These are phyloP conservation scores for Hemitrygon akajei DNA, from an alignment of 2,797 vertebrate genomes.

Conservation along the genomic window DNA sequence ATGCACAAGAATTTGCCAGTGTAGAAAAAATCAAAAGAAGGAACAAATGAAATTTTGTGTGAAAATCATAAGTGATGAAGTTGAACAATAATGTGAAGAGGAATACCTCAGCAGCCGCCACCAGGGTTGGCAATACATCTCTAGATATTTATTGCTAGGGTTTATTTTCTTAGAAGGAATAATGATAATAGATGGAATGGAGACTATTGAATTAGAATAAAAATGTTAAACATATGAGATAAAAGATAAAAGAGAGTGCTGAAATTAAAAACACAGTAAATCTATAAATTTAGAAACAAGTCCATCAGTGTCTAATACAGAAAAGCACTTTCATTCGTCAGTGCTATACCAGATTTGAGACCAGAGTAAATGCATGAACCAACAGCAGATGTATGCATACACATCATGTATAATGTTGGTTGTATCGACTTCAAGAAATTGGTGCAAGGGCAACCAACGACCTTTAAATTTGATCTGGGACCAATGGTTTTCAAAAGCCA, in stretches of 20 bases:
- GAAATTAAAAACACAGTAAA: not conserved
- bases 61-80: constrained; percentile 7
- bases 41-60: not conserved
- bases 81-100: not conserved
- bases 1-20: not conserved
- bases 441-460: no score
- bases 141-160: not conserved
- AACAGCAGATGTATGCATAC: not conserved
- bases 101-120: not conserved
- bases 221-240: not conserved
- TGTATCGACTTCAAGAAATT: no score
- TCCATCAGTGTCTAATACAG: not conserved
- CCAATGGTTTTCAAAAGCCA: no score
- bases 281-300: not conserved
- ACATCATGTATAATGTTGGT: no score
- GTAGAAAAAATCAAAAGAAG: not conserved
- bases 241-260: not conserved
- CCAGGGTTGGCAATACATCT: not conserved
- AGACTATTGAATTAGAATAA: not conserved
- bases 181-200: not conserved
- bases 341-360: not conserved
- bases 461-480: no score
- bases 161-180: constrained; percentile 1
- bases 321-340: not conserved
- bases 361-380: not conserved